Base-by-base conservation (phyloP, 2,113 vertebrate genomes). In the Craseonycteris thonglongyai region DNA sequence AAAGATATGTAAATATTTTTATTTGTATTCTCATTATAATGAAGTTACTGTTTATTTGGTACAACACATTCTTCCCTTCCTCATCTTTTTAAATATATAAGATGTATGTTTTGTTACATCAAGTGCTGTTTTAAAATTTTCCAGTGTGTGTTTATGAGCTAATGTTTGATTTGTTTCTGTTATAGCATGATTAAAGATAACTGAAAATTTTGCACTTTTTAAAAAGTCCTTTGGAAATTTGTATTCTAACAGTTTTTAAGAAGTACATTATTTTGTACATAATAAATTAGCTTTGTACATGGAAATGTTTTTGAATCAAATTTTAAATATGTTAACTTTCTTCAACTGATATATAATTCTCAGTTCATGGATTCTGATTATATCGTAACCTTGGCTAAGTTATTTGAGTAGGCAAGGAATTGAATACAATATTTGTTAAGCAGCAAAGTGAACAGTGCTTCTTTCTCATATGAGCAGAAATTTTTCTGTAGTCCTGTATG, bases 171-270 rank as follows among this genome's bases (percentile, higher is more conserved):
- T 98, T 99, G 97, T 99, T 99, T 98, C 98, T 99, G 99, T 99
- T 99, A 99, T 99, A 99, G 99, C 99, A 98, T 99, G 98, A 98
- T 98, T 99, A 98, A 97, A 98, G 92, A 98, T 97, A 96, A 89
- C 98, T 98, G 98, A 96, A 96, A 98, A 98, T 98, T 99, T 99
- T 99, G 99, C 99, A 99, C 99, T 99, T 99, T 97, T 87, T 99
- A 98, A 98, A 98, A 98, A 98, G 98, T 98, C 98, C 98, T 98
- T 98, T 98, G 98, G 88, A 98, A 98, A 99, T 99, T 98, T 99
- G 98, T 99, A 99, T 98, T 97, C 96, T 97, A 97, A 97, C 85
- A 96, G 96, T 98, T 99, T 99, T 99, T 99, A 98, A 99, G 84
- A 98, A 98, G 98, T 98, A 98, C 98, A 98, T 97, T 98, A 98